Percentiles rank a stretch among this genome's conserved stretches.
phyloP scores from a whole-genome alignment of 1,140 invertebrate genomes.

The Apocrypta bakeri region DNA sequence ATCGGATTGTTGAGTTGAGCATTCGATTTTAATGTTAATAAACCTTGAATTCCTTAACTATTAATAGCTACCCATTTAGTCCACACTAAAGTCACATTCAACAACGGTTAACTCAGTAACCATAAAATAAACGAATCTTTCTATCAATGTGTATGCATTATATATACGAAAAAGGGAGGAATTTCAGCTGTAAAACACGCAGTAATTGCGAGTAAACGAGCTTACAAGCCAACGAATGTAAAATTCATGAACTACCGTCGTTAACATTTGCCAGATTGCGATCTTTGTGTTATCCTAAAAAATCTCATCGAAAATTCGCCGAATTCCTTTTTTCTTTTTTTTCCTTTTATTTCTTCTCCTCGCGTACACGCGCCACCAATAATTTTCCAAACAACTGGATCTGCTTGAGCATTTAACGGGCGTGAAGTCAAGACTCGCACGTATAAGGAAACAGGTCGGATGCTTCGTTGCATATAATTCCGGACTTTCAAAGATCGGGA shows the following conservation, averaged over 20 bases:
- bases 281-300: background rate
- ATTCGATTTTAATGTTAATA: no score
- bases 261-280: background rate
- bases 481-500: constrained; percentile 8
- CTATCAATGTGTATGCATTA: no score
- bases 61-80: no score
- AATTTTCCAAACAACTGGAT: constrained; percentile 7
- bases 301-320: constrained; percentile 15
- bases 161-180: no score
- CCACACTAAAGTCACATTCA: no score
- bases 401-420: background rate
- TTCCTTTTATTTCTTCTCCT: no score
- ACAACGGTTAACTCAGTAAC: no score
- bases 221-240: background rate
- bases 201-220: background rate
- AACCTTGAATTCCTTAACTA: no score
- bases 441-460: background rate
- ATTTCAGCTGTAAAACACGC: background rate
- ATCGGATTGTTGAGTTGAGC: no score
- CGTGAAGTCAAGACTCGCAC: background rate
- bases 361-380: background rate
- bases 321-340: constrained; percentile 7
- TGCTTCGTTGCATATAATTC: constrained; percentile 2
- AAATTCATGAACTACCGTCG: constrained; percentile 1
- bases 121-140: no score